Evolutionary conservation across 2,888 invertebrate species (phyloP), one percentile per base, ranked within the genome.

Genomic region (Napeogenes sylphis): DNA sequence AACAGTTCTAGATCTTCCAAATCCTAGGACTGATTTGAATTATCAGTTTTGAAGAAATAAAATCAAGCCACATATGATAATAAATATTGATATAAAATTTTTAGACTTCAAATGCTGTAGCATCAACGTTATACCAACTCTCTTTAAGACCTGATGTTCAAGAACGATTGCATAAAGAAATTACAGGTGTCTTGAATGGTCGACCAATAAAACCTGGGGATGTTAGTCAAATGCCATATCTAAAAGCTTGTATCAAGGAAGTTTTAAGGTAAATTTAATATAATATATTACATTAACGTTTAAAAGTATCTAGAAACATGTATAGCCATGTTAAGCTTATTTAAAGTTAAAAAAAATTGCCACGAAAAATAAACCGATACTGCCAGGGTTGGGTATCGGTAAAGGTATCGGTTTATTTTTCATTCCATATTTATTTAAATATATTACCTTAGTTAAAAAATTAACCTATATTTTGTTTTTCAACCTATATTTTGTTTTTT

Each of bases 101-200:
- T 42, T 80, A 95, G 95, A 95, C 95, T 1, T 95, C 95, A n/a
- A 95, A 94, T 69, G 93, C 94, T 0, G 93, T 95, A 0, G 94
- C 94, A 3, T 95, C 95, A 6, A 93, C 93, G 47, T 78, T 96
- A 2, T 95, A 95, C 74, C 94, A 95, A 73, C 77, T 96, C 53
- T 93, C 95, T 0, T 80, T 91, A 30, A 90, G 95, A 72, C 93
- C 92, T 2, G 91, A 93, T 0, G 92, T 93, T 33, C 95, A 96
- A 75, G 91, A 93, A 64, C 89, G 87, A 65, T 77, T 94, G 2
- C 85, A 92, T 69, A 79, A 92, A 51, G 95, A 95, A 83, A 82
- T 94, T 21, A 79, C 76, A 47, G 82, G 76, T 45, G 92, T 92
- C 0, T 69, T 87, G 33, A 79, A 84, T 14, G 85, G 90, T 13